Conservation (phyloP, 2,888 invertebrate species). For the Polydrusus cervinus region DNA sequence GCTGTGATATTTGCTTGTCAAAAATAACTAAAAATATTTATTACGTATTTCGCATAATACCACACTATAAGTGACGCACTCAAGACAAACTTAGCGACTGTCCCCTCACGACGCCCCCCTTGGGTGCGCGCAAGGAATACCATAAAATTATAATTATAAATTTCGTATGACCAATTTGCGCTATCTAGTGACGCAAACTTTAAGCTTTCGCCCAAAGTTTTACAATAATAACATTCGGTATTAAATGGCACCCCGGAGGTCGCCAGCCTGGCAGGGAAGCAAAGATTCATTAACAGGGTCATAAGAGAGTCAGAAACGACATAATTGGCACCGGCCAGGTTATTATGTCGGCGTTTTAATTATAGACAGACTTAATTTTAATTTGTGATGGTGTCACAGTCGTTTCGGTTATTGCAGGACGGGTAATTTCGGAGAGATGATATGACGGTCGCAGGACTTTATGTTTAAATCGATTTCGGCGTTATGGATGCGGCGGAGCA, state of each 20-base stretch:
- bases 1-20: too few relatives aligned
- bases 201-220: neutral
- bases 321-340: constrained; percentile 21
- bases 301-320: constrained; percentile 9
- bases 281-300: constrained; percentile 19
- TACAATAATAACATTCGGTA: constrained; percentile 12
- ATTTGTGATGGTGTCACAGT: constrained; percentile 20
- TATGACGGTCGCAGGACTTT: constrained; percentile 2
- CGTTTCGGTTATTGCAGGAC: constrained; percentile 2
- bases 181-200: neutral
- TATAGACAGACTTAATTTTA: constrained; percentile 15
- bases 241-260: constrained; percentile 16
- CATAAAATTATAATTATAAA: too few relatives aligned
- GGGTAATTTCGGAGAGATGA: neutral
- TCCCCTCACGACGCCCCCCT: too few relatives aligned
- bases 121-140: too few relatives aligned
- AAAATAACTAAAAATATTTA: too few relatives aligned
- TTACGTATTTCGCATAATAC: too few relatives aligned
- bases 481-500: too few relatives aligned
- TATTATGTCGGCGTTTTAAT: constrained; percentile 12
- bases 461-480: neutral
- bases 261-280: neutral
- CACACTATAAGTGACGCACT: too few relatives aligned
- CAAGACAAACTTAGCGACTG: too few relatives aligned
- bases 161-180: neutral